Percentiles rank a stretch among this genome's conserved stretches.
These are phyloP conservation scores for Ptychoptera contaminata DNA, from an alignment of 2,888 invertebrate species.

Conservation along the genomic window DNA sequence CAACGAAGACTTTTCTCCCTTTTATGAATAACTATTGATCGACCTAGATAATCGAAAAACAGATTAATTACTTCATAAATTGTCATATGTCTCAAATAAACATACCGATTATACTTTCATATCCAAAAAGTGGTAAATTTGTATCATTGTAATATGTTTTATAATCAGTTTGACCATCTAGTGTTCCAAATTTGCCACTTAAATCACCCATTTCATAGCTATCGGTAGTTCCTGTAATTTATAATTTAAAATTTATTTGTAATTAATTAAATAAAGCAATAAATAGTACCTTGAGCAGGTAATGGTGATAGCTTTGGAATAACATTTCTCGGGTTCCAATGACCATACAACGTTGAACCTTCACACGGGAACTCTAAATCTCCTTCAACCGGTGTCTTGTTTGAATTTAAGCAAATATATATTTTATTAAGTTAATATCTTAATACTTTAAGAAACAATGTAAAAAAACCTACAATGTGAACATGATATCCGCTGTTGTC, in stretches of 20 bases:
- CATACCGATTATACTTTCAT: constrained; percentile 52
- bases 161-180: constrained; percentile 46
- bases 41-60: constrained; percentile 22
- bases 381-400: constrained; percentile 63
- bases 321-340: constrained; percentile 71
- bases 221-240: constrained; percentile 35
- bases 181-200: constrained; percentile 69
- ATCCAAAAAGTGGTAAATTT: constrained; percentile 65
- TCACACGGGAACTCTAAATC: constrained; percentile 81
- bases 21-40: constrained; percentile 74
- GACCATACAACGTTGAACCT: constrained; percentile 61
- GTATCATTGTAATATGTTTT: constrained; percentile 58
- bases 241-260: too few relatives aligned
- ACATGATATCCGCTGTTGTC: constrained; percentile 62
- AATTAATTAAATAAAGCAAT: too few relatives aligned
- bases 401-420: constrained; percentile 5
- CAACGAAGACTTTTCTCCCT: constrained; percentile 48
- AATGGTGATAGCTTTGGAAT: constrained; percentile 44
- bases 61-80: background rate
- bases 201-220: constrained; percentile 77
- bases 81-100: background rate
- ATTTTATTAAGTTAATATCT: background rate
- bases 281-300: constrained; percentile 42
- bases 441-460: background rate
- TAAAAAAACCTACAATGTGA: constrained; percentile 46